Evolutionary conservation across 1,140 invertebrate species (phyloP).

Genomic region (Ceratoteleas bidentatus): DNA sequence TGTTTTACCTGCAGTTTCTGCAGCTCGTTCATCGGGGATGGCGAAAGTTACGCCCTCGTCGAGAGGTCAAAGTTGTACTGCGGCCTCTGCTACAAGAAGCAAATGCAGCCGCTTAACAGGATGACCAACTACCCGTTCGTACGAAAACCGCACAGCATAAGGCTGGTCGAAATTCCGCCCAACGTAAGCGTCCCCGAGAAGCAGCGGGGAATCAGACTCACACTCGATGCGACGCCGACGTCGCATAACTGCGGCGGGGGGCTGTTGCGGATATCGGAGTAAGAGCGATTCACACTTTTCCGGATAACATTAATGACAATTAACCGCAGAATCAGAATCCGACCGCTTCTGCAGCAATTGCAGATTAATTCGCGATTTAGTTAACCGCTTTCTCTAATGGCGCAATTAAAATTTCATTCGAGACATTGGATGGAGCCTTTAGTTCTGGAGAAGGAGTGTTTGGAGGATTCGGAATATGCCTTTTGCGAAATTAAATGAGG

Average conservation of each 20-base stretch:
- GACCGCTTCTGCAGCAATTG: slow-evolving; percentile 19
- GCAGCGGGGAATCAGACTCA: slow-evolving; percentile 83
- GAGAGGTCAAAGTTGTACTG: slow-evolving; percentile 94
- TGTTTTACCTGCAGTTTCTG: slow-evolving; percentile 94
- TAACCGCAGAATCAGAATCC: slow-evolving; percentile 14
- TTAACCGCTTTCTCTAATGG: slow-evolving; percentile 27
- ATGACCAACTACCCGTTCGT: slow-evolving; percentile 82
- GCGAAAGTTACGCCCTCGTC: slow-evolving; percentile 93
- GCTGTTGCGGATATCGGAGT: slow-evolving; percentile 84
- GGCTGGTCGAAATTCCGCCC: slow-evolving; percentile 88
- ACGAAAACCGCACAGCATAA: slow-evolving; percentile 88
- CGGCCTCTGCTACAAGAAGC: slow-evolving; percentile 80
- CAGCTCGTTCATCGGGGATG: slow-evolving; percentile 93
- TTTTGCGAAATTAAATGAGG: background rate
- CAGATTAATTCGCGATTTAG: slow-evolving; percentile 29
- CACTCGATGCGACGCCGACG: slow-evolving; percentile 81
- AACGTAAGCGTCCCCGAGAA: slow-evolving; percentile 79
- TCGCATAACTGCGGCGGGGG: slow-evolving; percentile 79
- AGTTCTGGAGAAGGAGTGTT: background rate
- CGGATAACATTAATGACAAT: slow-evolving; percentile 19
- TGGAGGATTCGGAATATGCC: background rate
- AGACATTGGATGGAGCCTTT: slow-evolving; percentile 2
- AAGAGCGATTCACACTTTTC: slow-evolving; percentile 69
- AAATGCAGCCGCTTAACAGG: slow-evolving; percentile 83
- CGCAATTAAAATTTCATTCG: slow-evolving; percentile 14